Evolutionary conservation across 1,140 invertebrate species (phyloP).

Genomic region (Coenobita brevimanus): DNA sequence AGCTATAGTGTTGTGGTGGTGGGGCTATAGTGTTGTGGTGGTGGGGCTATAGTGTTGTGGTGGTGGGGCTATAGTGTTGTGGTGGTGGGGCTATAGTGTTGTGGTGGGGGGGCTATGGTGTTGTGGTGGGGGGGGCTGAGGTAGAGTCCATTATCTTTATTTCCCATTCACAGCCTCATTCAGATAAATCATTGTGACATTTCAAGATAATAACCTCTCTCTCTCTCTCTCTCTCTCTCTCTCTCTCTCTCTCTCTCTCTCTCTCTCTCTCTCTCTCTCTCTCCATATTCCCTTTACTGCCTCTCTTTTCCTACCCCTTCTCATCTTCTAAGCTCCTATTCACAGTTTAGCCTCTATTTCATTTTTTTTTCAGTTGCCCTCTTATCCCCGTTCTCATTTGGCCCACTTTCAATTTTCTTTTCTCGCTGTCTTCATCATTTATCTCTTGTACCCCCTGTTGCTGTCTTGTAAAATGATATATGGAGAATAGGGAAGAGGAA

Average conservation of each 20-base stretch:
- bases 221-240: background rate
- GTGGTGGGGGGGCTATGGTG: no score
- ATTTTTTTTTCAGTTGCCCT: background rate
- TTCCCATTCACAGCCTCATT: no score
- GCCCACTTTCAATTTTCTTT: background rate
- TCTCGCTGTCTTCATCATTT: background rate
- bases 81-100: no score
- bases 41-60: no score
- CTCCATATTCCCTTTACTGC: background rate
- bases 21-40: no score
- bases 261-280: background rate
- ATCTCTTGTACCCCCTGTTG: background rate
- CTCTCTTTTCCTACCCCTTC: background rate
- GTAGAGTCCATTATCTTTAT: no score
- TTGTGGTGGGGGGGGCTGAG: no score
- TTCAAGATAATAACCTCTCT: background rate
- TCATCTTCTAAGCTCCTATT: background rate
- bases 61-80: no score
- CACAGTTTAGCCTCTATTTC: background rate
- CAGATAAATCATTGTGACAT: background rate
- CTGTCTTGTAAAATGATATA: background rate
- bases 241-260: slow-evolving; percentile 6
- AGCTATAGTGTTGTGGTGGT: no score
- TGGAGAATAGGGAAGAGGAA: background rate
- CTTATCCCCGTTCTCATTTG: background rate